Evolutionary conservation across 2,888 invertebrate species (phyloP).

Genomic region (Andrena bicolor): DNA sequence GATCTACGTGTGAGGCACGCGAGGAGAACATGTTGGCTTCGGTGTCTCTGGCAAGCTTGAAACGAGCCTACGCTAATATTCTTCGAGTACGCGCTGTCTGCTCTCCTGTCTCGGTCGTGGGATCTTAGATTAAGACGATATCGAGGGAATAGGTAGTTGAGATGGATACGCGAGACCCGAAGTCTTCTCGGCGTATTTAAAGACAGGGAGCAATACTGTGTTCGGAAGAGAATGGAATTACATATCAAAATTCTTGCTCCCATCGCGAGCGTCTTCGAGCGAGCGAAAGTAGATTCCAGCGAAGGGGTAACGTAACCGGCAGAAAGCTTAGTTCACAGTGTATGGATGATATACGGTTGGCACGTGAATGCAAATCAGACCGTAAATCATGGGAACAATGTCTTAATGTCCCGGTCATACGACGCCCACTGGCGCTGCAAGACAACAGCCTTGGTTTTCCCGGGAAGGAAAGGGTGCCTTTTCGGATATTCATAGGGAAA

Average conservation of each 20-base stretch:
- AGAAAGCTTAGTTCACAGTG: constrained; percentile 73
- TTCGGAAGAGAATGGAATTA: neutral
- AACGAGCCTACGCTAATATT: constrained; percentile 61
- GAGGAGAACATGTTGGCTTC: constrained; percentile 47
- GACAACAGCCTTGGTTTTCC: constrained; percentile 79
- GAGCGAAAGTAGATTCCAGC: constrained; percentile 46
- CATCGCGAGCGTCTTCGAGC: constrained; percentile 28
- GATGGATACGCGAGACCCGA: no score
- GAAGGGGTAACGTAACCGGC: constrained; percentile 54
- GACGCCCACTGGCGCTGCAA: constrained; percentile 83
- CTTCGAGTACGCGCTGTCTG: constrained; percentile 19
- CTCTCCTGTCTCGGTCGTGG: neutral
- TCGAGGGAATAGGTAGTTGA: no score
- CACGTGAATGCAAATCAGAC: constrained; percentile 84
- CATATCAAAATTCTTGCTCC: constrained; percentile 28
- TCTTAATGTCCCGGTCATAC: constrained; percentile 85
- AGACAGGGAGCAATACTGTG: no score
- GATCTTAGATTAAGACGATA: no score
- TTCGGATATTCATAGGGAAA: constrained; percentile 83
- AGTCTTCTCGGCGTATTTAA: no score
- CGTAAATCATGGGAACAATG: constrained; percentile 85
- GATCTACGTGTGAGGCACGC: constrained; percentile 23
- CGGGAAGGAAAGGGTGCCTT: constrained; percentile 72
- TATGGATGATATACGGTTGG: constrained; percentile 84
- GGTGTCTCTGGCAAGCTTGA: constrained; percentile 60